Evolutionary conservation across 2,888 invertebrate species (phyloP), one percentile per base, ranked within the genome.

Genomic region (Osmoderma eremita): DNA sequence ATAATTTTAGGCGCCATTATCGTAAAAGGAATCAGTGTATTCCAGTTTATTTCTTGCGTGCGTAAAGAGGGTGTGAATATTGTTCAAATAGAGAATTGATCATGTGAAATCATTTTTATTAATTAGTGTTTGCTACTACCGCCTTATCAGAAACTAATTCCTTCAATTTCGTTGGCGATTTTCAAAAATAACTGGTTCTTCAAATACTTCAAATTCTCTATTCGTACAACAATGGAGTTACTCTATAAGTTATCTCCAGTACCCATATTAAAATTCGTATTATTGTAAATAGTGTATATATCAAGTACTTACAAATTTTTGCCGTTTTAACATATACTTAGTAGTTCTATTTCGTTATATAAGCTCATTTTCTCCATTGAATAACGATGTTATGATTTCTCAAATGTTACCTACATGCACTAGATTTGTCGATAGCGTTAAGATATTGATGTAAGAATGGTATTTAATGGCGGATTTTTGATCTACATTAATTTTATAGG

Each of bases 211-310:
- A 30, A 30, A 30, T 30, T 30, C 30, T 30, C 30, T 30, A 30
- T 30, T 10, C 30, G 30, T 30, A 30, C 30, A 30, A 30, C 10
- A 30, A 6, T 30, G 6, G 10, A 5, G 5, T 30, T 8, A 10
- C 8, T 30, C 6, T 30, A 30, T 30, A 30, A 30, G 30, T 30
- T 30, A 8, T 10, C 30, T 30, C 30, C 17, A 24, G 42, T 58
- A 45, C 30, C 42, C 45, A 58, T 24, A 24, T 58, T 58, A 22
- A 20, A 45, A 24, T 53, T 38, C 17, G 15, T 36, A 24, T 58
- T 22, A 22, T 48, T 61, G 58, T 61, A 61, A 48, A 61, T 61
- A 45, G 36, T 61, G 58, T 61, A 61, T 30, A 58, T 45, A 48
- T 53, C 24, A 61, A 48, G 58, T 61, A 61, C 58, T 61, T 61